Conservation (phyloP, 2,797 vertebrate genomes). For the Margarornis squamiger region DNA sequence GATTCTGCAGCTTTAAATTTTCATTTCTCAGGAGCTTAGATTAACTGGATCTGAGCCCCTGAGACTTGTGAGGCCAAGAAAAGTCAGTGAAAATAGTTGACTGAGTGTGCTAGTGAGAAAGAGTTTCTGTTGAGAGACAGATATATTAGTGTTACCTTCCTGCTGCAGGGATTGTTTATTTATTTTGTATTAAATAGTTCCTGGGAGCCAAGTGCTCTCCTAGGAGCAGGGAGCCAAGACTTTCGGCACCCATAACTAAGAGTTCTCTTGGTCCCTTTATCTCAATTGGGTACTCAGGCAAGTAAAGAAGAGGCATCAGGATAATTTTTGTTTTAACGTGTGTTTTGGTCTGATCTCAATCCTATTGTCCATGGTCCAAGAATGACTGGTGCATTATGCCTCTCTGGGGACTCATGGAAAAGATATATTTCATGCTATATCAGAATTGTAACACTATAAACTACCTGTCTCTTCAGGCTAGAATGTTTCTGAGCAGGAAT, state of each 20-base stretch:
- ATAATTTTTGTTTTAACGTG: not conserved
- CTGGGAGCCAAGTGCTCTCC: not conserved
- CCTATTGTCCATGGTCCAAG: not conserved
- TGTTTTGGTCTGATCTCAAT: not conserved
- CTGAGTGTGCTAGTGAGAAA: not conserved
- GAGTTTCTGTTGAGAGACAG: not conserved
- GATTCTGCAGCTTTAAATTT: not conserved
- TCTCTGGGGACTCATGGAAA: not conserved
- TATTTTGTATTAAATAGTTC: not conserved
- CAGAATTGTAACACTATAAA: not conserved
- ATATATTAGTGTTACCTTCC: not conserved
- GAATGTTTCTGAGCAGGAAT: slow-evolving; percentile 25
- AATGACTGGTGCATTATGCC: not conserved
- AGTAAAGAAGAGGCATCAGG: not conserved
- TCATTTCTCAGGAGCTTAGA: not conserved
- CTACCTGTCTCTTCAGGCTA: slow-evolving; percentile 37
- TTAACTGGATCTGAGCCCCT: not conserved
- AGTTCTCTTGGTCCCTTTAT: not conserved
- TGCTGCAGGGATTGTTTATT: not conserved
- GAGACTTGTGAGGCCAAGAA: not conserved
- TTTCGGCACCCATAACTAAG: not conserved
- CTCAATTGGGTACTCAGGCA: not conserved
- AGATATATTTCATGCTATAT: not conserved
- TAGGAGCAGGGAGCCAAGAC: not conserved
- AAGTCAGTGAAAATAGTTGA: not conserved